Conservation (phyloP, 2,797 vertebrate species). For the Atherinosoma microstoma region DNA sequence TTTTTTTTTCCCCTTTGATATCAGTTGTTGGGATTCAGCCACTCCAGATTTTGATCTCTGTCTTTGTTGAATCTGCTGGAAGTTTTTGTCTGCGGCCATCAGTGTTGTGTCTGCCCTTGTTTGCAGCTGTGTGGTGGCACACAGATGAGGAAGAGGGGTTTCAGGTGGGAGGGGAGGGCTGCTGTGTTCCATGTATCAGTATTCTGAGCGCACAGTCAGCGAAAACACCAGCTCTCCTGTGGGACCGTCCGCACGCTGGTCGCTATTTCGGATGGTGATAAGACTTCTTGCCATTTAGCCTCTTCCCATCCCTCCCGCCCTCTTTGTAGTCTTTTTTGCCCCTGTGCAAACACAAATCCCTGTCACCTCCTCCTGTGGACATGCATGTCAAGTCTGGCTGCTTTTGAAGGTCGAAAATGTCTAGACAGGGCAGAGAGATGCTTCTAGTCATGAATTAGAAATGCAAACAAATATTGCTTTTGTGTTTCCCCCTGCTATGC, state of each 20-base stretch:
- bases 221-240: constrained; percentile 68
- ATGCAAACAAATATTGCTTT: constrained; percentile 5
- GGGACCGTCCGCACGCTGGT: constrained; percentile 68
- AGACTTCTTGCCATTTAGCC: constrained; percentile 73
- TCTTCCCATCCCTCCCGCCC: constrained; percentile 14
- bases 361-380: constrained; percentile 27
- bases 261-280: constrained; percentile 78
- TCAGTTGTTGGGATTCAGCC: constrained; percentile 3
- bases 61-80: not conserved
- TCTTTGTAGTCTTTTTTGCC: constrained; percentile 31
- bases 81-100: constrained; percentile 50
- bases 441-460: constrained; percentile 19
- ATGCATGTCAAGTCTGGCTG: constrained; percentile 22
- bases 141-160: constrained; percentile 15
- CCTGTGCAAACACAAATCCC: constrained; percentile 55
- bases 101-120: constrained; percentile 66
- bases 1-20: not conserved
- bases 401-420: constrained; percentile 24
- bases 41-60: constrained; percentile 4
- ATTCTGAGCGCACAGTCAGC: constrained; percentile 80
- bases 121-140: constrained; percentile 18
- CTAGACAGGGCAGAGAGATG: constrained; percentile 12
- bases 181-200: constrained; percentile 70
- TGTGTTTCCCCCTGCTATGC: not conserved
- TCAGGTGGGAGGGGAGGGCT: constrained; percentile 29